Evolutionary conservation across 2,113 vertebrate genomes (phyloP), one percentile per base, ranked within the genome.

Genomic region (Pleuronectes platessa): DNA sequence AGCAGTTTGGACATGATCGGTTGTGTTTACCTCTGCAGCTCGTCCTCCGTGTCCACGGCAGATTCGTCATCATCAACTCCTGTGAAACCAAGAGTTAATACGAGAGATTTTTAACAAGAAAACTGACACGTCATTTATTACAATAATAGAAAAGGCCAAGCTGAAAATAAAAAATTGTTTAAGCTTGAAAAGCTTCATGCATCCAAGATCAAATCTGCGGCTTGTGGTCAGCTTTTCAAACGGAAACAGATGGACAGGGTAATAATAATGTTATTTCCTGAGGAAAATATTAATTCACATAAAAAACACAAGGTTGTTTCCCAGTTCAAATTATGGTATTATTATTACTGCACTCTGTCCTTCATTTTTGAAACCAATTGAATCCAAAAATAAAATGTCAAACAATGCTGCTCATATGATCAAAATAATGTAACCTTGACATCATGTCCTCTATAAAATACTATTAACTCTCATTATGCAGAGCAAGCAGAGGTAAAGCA

Each of bases 41-140:
- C 97, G 17, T 97, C 96, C 62, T 97, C 96, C 0, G 96, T 97
- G 89, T 97, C 97, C 77, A 89, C 90, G 0, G 90, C 96, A 2
- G 96, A 96, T 0, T 94, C 95, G 1, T 95, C 94, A 24, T 92
- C 92, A 0, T 67, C 60, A 60, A 11, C 80, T 71, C 68, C 91
- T 90, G 92, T 86, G 49, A 62, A 74, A 56, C 27, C 4, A 78
- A 51, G 15, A 1, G 9, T 49, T 42, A 12, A 47, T 45, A 13
- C 20, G 51, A 31, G 3, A 54, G 65, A 59, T 21, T 12, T 15
- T 12, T 0, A 3, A 5, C 8, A 18, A 15, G 53, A 55, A 47
- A 51, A 5, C 13, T 27, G 13, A 55, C 2, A 7, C 0, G 4
- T 0, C 21, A 13, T 14, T 49, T 42, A 24, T 12, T 45, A 8